These are phyloP conservation scores for Oikopleura albicans DNA, from an alignment of 23 tunicate genomes.

Conservation along the genomic window DNA sequence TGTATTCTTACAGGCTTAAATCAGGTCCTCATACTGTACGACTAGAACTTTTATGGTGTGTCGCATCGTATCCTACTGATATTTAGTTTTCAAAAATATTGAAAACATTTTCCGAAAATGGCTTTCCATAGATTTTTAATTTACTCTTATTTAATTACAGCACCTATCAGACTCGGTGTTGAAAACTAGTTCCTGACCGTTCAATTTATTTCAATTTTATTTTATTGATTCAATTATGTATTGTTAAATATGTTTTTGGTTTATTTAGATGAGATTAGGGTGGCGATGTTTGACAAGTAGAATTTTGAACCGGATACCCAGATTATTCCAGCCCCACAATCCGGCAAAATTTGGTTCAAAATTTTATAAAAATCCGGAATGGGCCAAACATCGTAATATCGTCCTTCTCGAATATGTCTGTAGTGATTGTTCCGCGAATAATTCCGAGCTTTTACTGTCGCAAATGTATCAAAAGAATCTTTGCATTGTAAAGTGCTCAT, in stretches of 20 bases:
- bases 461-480: background rate
- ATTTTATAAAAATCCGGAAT: background rate
- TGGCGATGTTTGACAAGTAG: background rate
- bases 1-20: too few species aligned
- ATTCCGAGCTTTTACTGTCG: background rate
- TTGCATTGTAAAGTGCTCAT: background rate
- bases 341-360: background rate
- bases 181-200: background rate
- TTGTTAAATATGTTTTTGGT: background rate
- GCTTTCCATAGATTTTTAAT: too few species aligned
- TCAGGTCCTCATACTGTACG: too few species aligned
- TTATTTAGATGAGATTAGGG: too few species aligned
- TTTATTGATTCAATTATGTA: background rate
- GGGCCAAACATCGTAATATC: background rate
- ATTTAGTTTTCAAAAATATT: too few species aligned
- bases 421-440: background rate
- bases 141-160: too few species aligned
- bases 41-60: too few species aligned
- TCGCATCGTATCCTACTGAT: too few species aligned
- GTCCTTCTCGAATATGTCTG: background rate
- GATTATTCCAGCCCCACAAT: too few species aligned
- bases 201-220: background rate
- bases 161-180: background rate
- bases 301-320: background rate
- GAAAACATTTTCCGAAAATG: too few species aligned